Base-by-base conservation (phyloP, 2,797 vertebrate genomes). In the Spatula versicolor region DNA sequence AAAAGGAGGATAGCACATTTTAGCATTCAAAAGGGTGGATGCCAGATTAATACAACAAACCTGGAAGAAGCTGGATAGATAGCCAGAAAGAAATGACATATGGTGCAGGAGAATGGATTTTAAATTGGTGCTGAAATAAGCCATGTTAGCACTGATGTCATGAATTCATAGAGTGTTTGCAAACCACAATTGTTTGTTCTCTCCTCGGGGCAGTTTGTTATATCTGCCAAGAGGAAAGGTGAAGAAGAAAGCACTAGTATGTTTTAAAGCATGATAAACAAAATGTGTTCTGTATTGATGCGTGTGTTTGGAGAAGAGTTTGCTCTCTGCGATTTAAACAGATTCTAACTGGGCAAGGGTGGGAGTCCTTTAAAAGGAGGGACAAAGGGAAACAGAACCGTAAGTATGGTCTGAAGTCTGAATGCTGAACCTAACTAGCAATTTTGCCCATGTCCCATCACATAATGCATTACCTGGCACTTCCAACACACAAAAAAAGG, bases 111-210 rank as follows among this genome's bases (percentile, higher is more conserved):
- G 77, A 84, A 88, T 18, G 48, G 66, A 43, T 59, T 95, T 90
- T 90, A 90, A 95, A 91, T 77, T 43, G 77, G 54, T 91, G 63
- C 84, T 90, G 71, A 89, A 96, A 91, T 48, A 75, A 84, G 56
- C 52, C 69, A 14, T 10, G 39, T 85, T 93, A 80, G 82, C 66
- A 84, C 69, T 13, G 68, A 58, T 92, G 88, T 60, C 87, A 33
- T 14, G 50, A 62, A 91, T 94, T 80, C 88, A 41, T 5, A 33
- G 82, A 33, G 56, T 89, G 92, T 96, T 97, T 93, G 78, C 84
- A 96, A 94, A 91, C 60, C 73, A 58, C 80, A 90, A 95, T 66
- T 73, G 75, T 92, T 96, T 95, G 78, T 92, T 96, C 92, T 88
- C 89, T 95, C 90, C 87, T 86, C 55, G 68, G 85, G 84, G 90